A percentile compares a stretch with the other conserved stretches of the same genome.
Conservation (phyloP, 2,888 invertebrate species). For the Tetragonisca angustula region DNA sequence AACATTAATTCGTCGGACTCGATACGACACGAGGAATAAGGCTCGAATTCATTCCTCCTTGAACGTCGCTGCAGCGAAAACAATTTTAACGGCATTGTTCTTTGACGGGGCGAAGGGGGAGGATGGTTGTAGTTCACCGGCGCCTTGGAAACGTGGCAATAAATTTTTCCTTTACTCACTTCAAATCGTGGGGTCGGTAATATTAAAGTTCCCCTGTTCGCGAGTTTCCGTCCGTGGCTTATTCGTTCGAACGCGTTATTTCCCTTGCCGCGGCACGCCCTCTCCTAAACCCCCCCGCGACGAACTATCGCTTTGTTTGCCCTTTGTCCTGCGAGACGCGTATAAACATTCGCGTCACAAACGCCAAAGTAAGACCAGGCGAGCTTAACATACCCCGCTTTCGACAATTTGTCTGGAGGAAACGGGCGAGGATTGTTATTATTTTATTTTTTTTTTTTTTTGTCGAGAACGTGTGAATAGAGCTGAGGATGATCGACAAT, state of each 20-base stretch:
- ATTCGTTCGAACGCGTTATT: conserved; percentile 49
- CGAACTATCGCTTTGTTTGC: conserved; percentile 68
- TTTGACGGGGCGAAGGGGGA: not conserved
- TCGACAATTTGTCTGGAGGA: not conserved
- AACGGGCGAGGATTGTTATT: not conserved
- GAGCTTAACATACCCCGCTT: conserved; percentile 20
- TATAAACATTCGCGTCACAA: conserved; percentile 70
- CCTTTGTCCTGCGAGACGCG: conserved; percentile 60
- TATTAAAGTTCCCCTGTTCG: conserved; percentile 61
- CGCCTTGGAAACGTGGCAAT: conserved; percentile 28
- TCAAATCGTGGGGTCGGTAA: conserved; percentile 46
- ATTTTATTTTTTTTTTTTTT: conserved; percentile 1
- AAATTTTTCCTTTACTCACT: conserved; percentile 45
- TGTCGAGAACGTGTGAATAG: too few species aligned
- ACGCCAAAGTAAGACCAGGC: conserved; percentile 31
- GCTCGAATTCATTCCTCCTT: not conserved
- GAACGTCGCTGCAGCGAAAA: not conserved
- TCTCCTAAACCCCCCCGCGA: conserved; percentile 29
- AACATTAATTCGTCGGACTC: not conserved
- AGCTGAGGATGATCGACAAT: too few species aligned
- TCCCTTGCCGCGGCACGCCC: conserved; percentile 33
- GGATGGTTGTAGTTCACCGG: not conserved
- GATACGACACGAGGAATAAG: not conserved
- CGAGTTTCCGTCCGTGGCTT: conserved; percentile 46
- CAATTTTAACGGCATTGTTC: conserved; percentile 26